Percentiles rank a stretch among this genome's conserved stretches.
Evolutionary conservation across 2,888 invertebrate species (phyloP).

Genomic region (Drosophila tripunctata): DNA sequence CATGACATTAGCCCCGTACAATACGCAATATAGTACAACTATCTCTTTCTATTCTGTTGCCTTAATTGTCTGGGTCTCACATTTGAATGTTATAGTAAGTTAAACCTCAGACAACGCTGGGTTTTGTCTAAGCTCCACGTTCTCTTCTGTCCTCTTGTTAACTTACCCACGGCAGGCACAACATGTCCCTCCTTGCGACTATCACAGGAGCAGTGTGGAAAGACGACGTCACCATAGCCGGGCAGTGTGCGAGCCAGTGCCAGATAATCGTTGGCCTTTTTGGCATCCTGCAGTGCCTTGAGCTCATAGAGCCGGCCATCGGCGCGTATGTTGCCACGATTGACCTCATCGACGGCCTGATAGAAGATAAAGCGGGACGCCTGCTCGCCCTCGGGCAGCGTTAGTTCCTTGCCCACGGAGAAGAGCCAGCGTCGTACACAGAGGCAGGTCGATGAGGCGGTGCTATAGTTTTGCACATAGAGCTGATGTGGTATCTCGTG

Average conservation of each 20-base stretch:
- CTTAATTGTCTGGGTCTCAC: too few species aligned
- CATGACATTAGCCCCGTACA: too few species aligned
- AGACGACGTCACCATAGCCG: constrained; percentile 96
- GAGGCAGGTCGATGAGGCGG: constrained; percentile 97
- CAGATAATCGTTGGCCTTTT: constrained; percentile 94
- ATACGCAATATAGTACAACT: too few species aligned
- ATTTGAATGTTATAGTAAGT: too few species aligned
- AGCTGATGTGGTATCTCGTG: constrained; percentile 98
- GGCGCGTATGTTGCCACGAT: constrained; percentile 95
- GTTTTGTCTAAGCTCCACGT: not conserved
- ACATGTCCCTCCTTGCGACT: constrained; percentile 95
- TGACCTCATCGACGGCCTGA: constrained; percentile 98
- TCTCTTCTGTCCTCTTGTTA: not conserved
- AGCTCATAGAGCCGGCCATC: constrained; percentile 97
- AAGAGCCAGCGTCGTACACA: constrained; percentile 95
- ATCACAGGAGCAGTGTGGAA: constrained; percentile 97
- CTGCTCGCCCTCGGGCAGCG: constrained; percentile 88
- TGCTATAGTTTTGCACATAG: constrained; percentile 99
- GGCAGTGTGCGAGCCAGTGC: constrained; percentile 92
- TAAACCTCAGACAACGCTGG: too few species aligned
- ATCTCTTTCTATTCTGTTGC: too few species aligned
- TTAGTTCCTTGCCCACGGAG: constrained; percentile 88
- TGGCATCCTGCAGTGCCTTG: constrained; percentile 96
- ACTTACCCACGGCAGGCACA: constrained; percentile 89
- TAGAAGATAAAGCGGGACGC: constrained; percentile 94